A percentile compares a stretch with the other conserved stretches of the same genome.
These are phyloP conservation scores for Megaceryle alcyon DNA, from an alignment of 2,797 vertebrate species.

Conservation along the genomic window DNA sequence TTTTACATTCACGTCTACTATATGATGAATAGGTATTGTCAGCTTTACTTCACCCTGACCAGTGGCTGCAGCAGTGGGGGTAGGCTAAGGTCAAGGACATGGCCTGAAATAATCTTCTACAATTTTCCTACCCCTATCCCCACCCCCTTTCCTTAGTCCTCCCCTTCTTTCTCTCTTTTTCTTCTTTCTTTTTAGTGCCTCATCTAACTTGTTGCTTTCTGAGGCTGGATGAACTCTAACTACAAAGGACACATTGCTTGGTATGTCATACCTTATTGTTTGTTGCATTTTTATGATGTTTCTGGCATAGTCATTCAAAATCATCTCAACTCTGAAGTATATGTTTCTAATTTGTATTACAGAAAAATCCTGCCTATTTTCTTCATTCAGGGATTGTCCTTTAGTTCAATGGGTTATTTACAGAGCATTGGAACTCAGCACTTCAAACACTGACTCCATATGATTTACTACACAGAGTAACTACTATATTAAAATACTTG, in stretches of 20 bases:
- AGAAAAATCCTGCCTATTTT: background rate
- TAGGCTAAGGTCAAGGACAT: slow-evolving; percentile 22
- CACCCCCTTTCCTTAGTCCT: background rate
- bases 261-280: background rate
- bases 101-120: slow-evolving; percentile 24
- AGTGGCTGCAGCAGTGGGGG: slow-evolving; percentile 42
- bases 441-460: background rate
- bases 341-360: slow-evolving; percentile 3
- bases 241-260: slow-evolving; percentile 35
- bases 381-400: background rate
- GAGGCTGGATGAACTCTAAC: background rate
- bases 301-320: slow-evolving; percentile 21
- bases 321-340: background rate
- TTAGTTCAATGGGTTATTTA: background rate
- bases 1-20: slow-evolving; percentile 71
- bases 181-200: background rate
- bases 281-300: slow-evolving; percentile 13
- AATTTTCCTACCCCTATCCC: background rate
- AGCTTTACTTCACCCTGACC: slow-evolving; percentile 66
- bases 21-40: slow-evolving; percentile 75
- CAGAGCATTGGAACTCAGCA: background rate
- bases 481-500: background rate
- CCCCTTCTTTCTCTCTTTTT: background rate
- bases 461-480: background rate
- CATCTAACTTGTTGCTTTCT: slow-evolving; percentile 4